Conservation (phyloP, 2,113 vertebrate species). For the Perca fluviatilis region DNA sequence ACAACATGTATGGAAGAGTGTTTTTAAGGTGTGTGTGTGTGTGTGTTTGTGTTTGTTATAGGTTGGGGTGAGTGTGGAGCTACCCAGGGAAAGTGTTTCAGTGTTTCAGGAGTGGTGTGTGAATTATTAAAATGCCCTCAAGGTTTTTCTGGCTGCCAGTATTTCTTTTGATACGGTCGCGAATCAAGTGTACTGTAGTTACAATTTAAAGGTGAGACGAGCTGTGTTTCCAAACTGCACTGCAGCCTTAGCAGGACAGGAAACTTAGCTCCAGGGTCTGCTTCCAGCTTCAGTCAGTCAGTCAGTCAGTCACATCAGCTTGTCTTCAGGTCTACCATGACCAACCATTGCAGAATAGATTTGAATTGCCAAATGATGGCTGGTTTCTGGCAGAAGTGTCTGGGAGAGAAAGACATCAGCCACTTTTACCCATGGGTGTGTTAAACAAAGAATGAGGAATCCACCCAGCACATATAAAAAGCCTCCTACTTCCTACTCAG, state of each 20-base stretch:
- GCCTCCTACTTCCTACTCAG: background rate
- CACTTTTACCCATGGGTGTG: background rate
- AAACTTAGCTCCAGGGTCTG: background rate
- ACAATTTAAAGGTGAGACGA: constrained; percentile 48
- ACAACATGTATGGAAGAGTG: constrained; percentile 47
- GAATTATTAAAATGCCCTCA: constrained; percentile 70
- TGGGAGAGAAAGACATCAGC: background rate
- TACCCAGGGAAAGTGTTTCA: constrained; percentile 60
- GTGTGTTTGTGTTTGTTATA: constrained; percentile 28
- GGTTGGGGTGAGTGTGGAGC: background rate
- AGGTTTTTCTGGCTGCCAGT: constrained; percentile 49
- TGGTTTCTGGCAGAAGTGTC: background rate
- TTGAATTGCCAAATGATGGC: background rate
- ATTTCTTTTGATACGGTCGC: constrained; percentile 34
- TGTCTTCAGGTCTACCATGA: background rate
- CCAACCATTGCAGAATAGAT: background rate
- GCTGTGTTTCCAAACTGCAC: constrained; percentile 37
- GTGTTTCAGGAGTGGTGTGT: constrained; percentile 60
- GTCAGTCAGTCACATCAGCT: background rate
- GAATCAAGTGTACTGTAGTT: constrained; percentile 29
- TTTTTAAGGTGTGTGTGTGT: constrained; percentile 27
- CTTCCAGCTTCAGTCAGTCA: background rate
- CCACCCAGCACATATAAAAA: background rate
- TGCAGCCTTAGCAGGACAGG: constrained; percentile 19
- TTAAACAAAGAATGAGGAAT: background rate